These are phyloP conservation scores for Chironomus striatipennis DNA, from an alignment of 1,140 invertebrate genomes.

Conservation along the genomic window DNA sequence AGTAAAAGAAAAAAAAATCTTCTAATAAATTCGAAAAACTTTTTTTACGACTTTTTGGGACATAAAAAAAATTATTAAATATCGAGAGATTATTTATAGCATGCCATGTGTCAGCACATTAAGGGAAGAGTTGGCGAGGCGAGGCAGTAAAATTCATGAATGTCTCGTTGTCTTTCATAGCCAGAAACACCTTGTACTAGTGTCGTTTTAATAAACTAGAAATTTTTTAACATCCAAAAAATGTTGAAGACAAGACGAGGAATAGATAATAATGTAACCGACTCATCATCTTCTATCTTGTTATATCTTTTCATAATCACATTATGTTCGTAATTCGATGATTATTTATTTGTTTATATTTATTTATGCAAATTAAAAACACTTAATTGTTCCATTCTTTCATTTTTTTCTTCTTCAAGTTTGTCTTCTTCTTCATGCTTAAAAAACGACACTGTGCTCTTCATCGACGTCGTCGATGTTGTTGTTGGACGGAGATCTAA, in stretches of 20 bases:
- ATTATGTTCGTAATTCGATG: slow-evolving; percentile 14
- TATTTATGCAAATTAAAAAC: slow-evolving; percentile 22
- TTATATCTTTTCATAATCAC: not conserved
- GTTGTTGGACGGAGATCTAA: not conserved
- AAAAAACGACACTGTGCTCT: too few relatives aligned
- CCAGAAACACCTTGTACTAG: not conserved
- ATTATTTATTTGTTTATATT: slow-evolving; percentile 22
- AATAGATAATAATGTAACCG: not conserved
- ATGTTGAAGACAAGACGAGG: not conserved
- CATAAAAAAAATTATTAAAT: not conserved
- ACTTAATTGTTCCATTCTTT: slow-evolving; percentile 15
- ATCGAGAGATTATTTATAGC: not conserved
- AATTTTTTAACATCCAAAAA: not conserved
- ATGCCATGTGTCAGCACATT: slow-evolving; percentile 6
- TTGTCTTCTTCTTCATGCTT: not conserved
- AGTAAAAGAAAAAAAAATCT: too few relatives aligned
- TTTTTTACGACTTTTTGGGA: not conserved
- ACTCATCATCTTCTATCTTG: not conserved
- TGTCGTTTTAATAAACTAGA: not conserved
- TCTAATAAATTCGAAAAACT: not conserved
- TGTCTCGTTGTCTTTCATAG: too few relatives aligned
- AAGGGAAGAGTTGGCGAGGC: not conserved
- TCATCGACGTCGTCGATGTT: not conserved
- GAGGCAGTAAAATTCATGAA: not conserved
- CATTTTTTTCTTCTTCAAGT: not conserved